Base-by-base conservation (phyloP, 1,140 invertebrate genomes). In the Probaryconus sp. region DNA sequence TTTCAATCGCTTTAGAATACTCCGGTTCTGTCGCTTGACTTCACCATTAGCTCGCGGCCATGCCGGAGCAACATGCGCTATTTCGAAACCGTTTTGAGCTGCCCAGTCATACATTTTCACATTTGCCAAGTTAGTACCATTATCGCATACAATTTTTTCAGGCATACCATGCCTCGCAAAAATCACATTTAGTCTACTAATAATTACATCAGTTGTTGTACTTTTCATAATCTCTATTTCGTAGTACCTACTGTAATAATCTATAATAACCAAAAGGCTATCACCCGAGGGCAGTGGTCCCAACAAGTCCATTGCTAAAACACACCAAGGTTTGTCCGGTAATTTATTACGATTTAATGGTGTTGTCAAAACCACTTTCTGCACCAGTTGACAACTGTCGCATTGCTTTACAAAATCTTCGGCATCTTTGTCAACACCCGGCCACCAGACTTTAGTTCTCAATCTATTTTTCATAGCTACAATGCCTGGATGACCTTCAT, bases 401-500 rank as follows among this genome's bases (percentile, higher is more conserved):
- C 89, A 91, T 2, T 14, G 20, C 72, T 84, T 86, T 3, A 88
- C 79, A 16, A 79, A 48, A 16, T 65, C 78, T 82, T 89, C 88
- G 0, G 81, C 83, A n/a, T 89, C 87, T 48, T 81, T 79, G 60
- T 91, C 88, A 0, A 90, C 84, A 14, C 76, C 75, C 6, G 85
- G 86, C 89, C 88, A 91, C 86, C 88, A 91, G 13, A 90, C 82
- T 71, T 90, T 88, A 6, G 72, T 81, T 14, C 89, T 43, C 2
- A 90, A 81, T 3, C 89, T 18, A 5, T 79, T 70, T 78, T 91
- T 92, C 89, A 91, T 91, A 0, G 80, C 81, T 1, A 85, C 85
- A 4, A 90, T 85, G 4, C 90, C 89, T 3, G 85, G 82, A 75
- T 91, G 90, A 1, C 79, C 85, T 70, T 85, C 77, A 18, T 89